Conservation (phyloP, 2,113 vertebrate genomes). For the Regulus satrapa region DNA sequence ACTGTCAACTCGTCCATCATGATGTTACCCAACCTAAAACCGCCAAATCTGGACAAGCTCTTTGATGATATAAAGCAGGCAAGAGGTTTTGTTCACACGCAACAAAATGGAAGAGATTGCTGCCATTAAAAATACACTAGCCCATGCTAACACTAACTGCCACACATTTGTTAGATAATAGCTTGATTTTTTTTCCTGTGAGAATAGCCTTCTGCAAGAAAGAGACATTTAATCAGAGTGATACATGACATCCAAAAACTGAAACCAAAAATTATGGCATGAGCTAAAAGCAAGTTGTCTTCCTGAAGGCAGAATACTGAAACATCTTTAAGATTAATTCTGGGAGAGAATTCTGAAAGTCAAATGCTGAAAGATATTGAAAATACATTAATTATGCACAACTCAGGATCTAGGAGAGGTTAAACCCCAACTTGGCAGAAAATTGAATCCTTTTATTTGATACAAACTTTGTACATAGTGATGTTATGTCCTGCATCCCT, state of each 20-base stretch:
- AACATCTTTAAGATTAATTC: constrained; percentile 68
- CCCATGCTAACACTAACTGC: constrained; percentile 46
- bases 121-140: constrained; percentile 62
- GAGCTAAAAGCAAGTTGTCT: constrained; percentile 52
- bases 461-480: constrained; percentile 32
- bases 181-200: constrained; percentile 46
- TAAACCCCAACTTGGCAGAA: constrained; percentile 65
- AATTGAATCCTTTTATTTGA: constrained; percentile 66
- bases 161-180: constrained; percentile 64
- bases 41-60: constrained; percentile 30
- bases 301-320: constrained; percentile 48
- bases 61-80: constrained; percentile 59
- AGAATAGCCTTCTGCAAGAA: constrained; percentile 44
- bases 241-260: constrained; percentile 51
- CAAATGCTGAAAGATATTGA: constrained; percentile 64
- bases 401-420: constrained; percentile 58
- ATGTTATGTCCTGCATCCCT: constrained; percentile 50
- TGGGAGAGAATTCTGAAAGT: constrained; percentile 57
- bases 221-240: constrained; percentile 60
- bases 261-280: constrained; percentile 51
- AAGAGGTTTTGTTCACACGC: constrained; percentile 37
- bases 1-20: constrained; percentile 64
- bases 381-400: constrained; percentile 68
- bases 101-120: constrained; percentile 58
- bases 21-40: constrained; percentile 57